Base-by-base conservation (phyloP, 2,113 vertebrate genomes). In the Scopus umbretta region DNA sequence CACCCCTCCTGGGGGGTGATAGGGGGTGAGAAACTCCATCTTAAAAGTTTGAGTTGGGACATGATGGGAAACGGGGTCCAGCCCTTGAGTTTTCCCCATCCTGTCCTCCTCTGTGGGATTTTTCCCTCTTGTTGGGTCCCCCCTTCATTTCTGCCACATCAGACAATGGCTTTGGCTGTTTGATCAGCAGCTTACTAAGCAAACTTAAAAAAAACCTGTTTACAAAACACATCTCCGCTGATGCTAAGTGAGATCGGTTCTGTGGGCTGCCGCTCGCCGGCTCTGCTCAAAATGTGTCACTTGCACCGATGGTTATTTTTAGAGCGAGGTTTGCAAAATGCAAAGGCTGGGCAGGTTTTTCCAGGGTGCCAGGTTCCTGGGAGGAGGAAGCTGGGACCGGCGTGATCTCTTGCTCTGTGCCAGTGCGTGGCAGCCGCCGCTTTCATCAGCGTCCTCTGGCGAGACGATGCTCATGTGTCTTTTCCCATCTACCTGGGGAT, bases 261-360 rank as follows among this genome's bases (percentile, higher is more conserved):
- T 42, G 96, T 97, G 93, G 95, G 96, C 94, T 97, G 96, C 78
- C 0, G 62, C 91, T 91, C 10, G 6, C 87, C 7, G 12, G 67
- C 90, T 95, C 88, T 0, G 3, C 53, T 94, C 13, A 14, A 73
- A 90, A 95, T 91, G 94, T 96, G 94, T 95, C 93, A 30, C 87
- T 90, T 38, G 87, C 91, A 95, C 86, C 5, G 0, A 10, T 47
- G 1, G 21, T 45, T 97, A 96, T 97, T 97, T 97, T 95, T 96
- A 70, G 94, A 94, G 95, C 89, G 42, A 88, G 85, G 84, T 94
- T 96, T 92, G 95, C 86, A 87, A 81, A 95, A 93, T 23, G 88
- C 42, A 92, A 86, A 86, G 81, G 36, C 96, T 92, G 72, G 87
- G 80, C 94, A 96, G 94, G 94, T 94, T 96, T 91, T 45, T 72